Base-by-base conservation (phyloP, 2,113 vertebrate species). In the Clarias magur region DNA sequence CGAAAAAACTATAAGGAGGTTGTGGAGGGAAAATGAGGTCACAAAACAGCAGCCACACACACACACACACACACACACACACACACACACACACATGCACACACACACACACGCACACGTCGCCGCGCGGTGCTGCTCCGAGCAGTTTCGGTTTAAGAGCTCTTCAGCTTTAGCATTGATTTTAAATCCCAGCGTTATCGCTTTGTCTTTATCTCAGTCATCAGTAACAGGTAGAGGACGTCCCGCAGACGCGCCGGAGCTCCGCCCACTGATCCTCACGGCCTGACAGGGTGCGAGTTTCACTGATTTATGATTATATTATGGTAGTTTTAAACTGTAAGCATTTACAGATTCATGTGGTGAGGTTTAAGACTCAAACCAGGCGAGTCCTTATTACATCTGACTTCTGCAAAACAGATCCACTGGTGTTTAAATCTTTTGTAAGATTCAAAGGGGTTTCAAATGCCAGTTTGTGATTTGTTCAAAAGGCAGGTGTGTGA, bases 41-140 rank as follows among this genome's bases (percentile, higher is more conserved):
- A 70, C 67, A 70, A 19, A 6, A 38, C 30, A 38, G 16, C 34
- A 72, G 6, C 15, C 68, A 16, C 27, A 16, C 30, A 16, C 68
- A 11, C 65, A 34, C 27, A 34, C 27, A 70, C 67, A 34, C 67
- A 75, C 72, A 72, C 34, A 42, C 70, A 53, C 72, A 23, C 72
- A 53, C 72, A 53, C 73, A n/a, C 73, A 34, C 27, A 34, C 27
- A 70, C 67, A 34, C 67, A 75, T 42, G 53, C 72, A 72, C 34
- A 42, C 70, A 56, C 75, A 78, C 53, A 56, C 75, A 78, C 53
- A 78, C 75, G 56, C 75, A 78, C 75, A 78, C 23, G 12, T 27
- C 67, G 30, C 27, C 4, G 4, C 5, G 65, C 30, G 23, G n/a
- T 30, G n/a, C 70, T 72, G 70, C 70, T 72, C 17, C 7, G 70